Percentiles rank a stretch among this genome's conserved stretches.
Conservation (phyloP, 2,113 vertebrate genomes). For the Takifugu flavidus region DNA sequence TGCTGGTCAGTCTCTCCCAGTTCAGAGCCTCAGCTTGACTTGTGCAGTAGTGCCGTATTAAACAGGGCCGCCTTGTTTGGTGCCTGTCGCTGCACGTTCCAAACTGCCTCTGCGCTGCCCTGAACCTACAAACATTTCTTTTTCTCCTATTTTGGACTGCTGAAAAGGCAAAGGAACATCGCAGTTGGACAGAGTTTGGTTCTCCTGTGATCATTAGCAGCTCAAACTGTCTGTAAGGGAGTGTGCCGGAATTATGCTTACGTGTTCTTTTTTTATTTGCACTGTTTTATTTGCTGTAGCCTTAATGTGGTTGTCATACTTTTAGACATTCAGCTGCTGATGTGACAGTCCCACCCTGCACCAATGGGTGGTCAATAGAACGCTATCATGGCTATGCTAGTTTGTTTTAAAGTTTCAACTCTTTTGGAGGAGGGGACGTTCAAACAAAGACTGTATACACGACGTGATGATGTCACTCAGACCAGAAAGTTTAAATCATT, state of each 20-base stretch:
- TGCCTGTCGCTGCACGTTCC: neutral
- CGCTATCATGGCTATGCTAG: conserved; percentile 8
- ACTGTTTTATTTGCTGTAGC: neutral
- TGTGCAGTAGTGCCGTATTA: conserved; percentile 25
- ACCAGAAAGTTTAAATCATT: no score
- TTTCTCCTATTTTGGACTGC: no score
- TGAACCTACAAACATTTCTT: no score
- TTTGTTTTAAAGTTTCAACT: neutral
- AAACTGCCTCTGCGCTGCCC: no score
- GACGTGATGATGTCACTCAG: no score
- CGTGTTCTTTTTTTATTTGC: conserved; percentile 11
- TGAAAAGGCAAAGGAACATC: no score
- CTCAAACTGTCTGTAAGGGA: conserved; percentile 34
- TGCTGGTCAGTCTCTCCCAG: conserved; percentile 28
- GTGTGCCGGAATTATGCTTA: conserved; percentile 18
- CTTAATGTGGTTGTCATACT: neutral
- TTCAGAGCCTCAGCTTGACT: conserved; percentile 12
- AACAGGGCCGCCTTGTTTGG: conserved; percentile 38
- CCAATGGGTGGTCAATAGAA: conserved; percentile 1
- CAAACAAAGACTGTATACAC: no score
- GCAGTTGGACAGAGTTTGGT: no score
- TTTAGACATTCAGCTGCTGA: neutral
- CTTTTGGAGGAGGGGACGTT: neutral
- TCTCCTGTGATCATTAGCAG: neutral
- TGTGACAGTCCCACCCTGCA: neutral